These are phyloP conservation scores for Myotis vivesi DNA, from an alignment of 2,797 vertebrate genomes.

Conservation along the genomic window DNA sequence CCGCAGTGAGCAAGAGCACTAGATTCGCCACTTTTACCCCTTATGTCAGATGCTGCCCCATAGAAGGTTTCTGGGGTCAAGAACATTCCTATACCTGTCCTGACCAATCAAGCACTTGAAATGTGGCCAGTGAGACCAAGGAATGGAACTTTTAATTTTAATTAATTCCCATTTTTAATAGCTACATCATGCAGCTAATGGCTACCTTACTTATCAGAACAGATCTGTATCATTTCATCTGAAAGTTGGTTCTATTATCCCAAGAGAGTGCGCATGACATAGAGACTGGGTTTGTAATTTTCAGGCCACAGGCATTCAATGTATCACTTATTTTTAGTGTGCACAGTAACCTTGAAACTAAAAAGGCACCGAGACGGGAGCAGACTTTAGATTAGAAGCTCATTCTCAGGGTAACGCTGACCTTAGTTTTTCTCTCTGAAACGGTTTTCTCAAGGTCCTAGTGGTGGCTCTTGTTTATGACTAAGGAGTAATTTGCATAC, in stretches of 20 bases:
- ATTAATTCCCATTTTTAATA: neutral
- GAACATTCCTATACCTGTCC: neutral
- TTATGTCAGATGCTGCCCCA: neutral
- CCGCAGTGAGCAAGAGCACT: neutral
- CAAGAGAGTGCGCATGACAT: neutral
- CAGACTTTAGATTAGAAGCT: neutral
- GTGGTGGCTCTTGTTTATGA: neutral
- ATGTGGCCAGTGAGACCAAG: neutral
- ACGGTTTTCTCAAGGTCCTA: neutral
- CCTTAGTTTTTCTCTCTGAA: conserved; percentile 12
- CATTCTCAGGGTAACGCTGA: neutral
- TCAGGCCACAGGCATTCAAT: neutral
- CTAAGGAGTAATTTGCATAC: neutral
- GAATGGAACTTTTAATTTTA: neutral
- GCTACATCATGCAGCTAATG: neutral
- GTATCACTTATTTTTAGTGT: conserved; percentile 13
- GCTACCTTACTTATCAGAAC: neutral
- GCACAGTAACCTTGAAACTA: neutral
- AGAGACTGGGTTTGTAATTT: neutral
- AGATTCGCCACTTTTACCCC: neutral
- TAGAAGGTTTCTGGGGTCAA: neutral
- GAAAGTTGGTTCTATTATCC: neutral
- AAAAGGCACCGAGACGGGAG: neutral
- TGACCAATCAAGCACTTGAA: neutral
- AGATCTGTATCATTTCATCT: neutral